These are phyloP conservation scores for Plodia interpunctella DNA, from an alignment of 1,140 invertebrate species.

Conservation along the genomic window DNA sequence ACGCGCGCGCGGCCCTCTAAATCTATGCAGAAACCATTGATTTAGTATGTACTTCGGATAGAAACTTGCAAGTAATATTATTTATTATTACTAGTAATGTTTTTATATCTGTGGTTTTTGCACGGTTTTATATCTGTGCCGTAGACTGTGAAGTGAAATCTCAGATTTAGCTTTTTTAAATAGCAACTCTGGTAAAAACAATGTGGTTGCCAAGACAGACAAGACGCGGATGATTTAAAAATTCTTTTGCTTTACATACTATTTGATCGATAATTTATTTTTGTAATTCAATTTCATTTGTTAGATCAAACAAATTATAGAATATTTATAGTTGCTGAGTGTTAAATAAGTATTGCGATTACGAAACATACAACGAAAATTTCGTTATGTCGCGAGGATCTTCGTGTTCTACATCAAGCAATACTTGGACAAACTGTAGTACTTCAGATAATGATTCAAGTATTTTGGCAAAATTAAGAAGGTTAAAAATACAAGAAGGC, in stretches of 20 bases:
- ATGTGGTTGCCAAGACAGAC: too few relatives aligned
- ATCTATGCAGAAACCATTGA: too few relatives aligned
- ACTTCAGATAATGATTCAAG: conserved; percentile 9
- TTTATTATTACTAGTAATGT: too few relatives aligned
- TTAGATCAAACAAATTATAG: too few relatives aligned
- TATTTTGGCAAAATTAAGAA: conserved; percentile 37
- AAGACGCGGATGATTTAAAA: neutral
- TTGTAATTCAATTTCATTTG: too few relatives aligned
- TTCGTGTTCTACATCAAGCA: neutral
- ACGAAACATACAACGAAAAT: neutral
- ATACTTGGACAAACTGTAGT: neutral
- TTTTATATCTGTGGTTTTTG: too few relatives aligned
- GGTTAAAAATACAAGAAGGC: conserved; percentile 58
- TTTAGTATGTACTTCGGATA: too few relatives aligned
- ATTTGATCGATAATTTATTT: conserved; percentile 29
- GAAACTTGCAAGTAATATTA: too few relatives aligned
- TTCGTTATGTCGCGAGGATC: neutral
- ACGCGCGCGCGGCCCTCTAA: too few relatives aligned
- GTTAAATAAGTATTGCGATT: neutral
- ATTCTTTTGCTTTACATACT: neutral
- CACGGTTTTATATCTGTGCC: too few relatives aligned
- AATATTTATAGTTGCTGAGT: too few relatives aligned
- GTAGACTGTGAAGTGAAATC: too few relatives aligned
- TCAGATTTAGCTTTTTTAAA: neutral
- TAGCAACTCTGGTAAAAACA: conserved; percentile 1